Percentiles rank a stretch among this genome's conserved stretches.
Evolutionary conservation across 2,797 vertebrate genomes (phyloP).

Genomic region (Lerista edwardsae): DNA sequence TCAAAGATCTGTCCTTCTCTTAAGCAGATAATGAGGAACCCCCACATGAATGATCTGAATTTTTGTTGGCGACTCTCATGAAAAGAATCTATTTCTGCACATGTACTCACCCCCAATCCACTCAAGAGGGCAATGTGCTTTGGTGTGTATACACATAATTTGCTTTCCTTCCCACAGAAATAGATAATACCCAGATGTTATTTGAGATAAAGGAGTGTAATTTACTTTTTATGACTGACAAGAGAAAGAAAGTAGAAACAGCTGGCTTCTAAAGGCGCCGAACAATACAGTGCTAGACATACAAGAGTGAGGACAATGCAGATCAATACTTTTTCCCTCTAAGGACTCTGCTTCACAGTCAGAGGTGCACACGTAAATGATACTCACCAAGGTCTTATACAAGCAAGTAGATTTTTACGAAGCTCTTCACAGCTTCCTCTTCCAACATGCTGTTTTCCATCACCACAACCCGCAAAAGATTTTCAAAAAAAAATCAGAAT

Average conservation of each 20-base stretch:
- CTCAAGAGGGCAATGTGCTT: neutral
- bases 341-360: neutral
- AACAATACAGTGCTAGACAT: neutral
- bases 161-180: neutral
- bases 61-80: neutral
- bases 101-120: neutral
- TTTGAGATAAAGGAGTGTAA: neutral
- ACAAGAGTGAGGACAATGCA: neutral
- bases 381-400: neutral
- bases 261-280: neutral
- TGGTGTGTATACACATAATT: neutral
- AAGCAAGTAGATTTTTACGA: neutral
- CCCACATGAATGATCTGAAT: neutral
- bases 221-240: conserved; percentile 1
- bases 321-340: conserved; percentile 6
- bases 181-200: neutral
- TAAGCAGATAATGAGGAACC: neutral
- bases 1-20: neutral
- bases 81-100: neutral
- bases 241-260: neutral
- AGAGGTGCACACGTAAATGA: neutral
- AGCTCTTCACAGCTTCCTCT: neutral
- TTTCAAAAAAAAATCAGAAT: neutral
- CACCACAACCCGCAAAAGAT: neutral
- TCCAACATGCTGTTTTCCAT: neutral